phyloP scores from a whole-genome alignment of 2,113 vertebrate species.

The Microtus oregoni region DNA sequence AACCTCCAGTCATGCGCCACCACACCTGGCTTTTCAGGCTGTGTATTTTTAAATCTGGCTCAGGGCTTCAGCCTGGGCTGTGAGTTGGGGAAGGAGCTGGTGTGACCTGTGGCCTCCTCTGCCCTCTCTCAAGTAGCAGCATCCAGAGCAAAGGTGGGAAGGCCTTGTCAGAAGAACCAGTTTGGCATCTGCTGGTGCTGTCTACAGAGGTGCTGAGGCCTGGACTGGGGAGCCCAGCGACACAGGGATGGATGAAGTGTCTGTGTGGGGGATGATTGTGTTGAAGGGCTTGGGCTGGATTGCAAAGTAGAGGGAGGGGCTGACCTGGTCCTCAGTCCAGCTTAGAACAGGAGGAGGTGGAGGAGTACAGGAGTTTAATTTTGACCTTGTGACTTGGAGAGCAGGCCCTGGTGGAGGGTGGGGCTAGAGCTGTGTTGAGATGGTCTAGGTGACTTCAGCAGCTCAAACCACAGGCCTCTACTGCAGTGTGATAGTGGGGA shows the following conservation, averaged over 20 bases:
- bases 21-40: not conserved
- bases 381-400: not conserved
- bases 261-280: not conserved
- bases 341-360: not conserved
- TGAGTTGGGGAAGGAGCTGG: not conserved
- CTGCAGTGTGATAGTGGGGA: not conserved
- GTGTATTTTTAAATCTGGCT: not conserved
- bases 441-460: not conserved
- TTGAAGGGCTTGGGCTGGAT: conserved; percentile 2
- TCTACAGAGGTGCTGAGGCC: conserved; percentile 22
- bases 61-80: not conserved
- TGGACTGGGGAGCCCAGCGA: conserved; percentile 18
- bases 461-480: not conserved
- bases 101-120: not conserved
- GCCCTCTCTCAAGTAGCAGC: not conserved
- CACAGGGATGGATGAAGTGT: not conserved
- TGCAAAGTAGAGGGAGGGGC: not conserved
- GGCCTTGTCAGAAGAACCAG: conserved; percentile 62
- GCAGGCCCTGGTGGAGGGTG: not conserved
- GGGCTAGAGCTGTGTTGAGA: not conserved
- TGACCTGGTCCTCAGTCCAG: not conserved
- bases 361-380: not conserved
- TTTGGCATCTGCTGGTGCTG: conserved; percentile 13
- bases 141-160: not conserved
- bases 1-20: not conserved